Evolutionary conservation across 2,113 vertebrate genomes (phyloP), one percentile per base, ranked within the genome.

Genomic region (Tretioscincus oriximinensis): DNA sequence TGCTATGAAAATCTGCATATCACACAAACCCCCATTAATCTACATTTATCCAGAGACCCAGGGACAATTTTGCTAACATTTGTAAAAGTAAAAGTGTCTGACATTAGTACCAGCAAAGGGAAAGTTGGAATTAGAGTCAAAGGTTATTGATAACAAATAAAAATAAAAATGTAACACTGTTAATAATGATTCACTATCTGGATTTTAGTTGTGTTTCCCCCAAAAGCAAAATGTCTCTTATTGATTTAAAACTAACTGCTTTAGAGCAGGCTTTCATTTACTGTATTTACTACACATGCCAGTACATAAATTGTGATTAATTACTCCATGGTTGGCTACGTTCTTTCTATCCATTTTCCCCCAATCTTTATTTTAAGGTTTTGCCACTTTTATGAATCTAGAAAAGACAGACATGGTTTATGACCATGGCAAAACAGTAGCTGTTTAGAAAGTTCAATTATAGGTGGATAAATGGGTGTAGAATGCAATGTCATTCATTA

Each of bases 241-340:
- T 83, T 84, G 82, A 88, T 84, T 89, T 78, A 80, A 77, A 84
- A 49, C 77, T 35, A 88, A 90, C 79, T 88, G 24, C 67, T 88
- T 69, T 71, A 89, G 54, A 92, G 3, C 31, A 80, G 87, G 84
- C 18, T 87, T 87, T 78, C 84, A 84, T 90, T 89, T 90, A 69
- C 24, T 71, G 61, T 78, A 86, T 85, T 92, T 88, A 85, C 87
- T 89, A 90, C 86, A 77, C 73, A 78, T 84, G n/a, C 58, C 71
- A 29, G 58, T 69, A 76, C 67, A 76, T 80, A 77, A 78, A 63
- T 86, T 84, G 12, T 2, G 80, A 78, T 89, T 88, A 88, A 87
- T 86, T 88, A 84, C 87, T 89, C 85, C 84, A 85, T 28, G 9
- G 4, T n/a, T 82, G 8, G 2, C 26, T 82, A 81, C 18, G 63